Conservation (phyloP, 2,113 vertebrate genomes). For the Cromileptes altivelis region DNA sequence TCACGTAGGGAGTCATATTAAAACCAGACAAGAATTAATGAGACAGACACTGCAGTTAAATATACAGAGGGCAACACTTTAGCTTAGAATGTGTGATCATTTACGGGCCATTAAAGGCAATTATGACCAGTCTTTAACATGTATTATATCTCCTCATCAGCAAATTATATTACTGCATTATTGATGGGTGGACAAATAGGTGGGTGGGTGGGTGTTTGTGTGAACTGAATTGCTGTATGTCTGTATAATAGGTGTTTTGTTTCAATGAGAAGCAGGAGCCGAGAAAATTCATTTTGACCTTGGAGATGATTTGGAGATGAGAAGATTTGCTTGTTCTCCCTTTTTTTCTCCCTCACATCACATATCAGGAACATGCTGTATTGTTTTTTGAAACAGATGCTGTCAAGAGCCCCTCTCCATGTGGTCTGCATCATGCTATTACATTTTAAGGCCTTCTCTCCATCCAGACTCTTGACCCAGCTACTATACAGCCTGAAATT, state of each 20-base stretch:
- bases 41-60: slow-evolving; percentile 27
- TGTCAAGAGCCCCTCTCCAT: background rate
- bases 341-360: background rate
- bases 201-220: background rate
- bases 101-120: slow-evolving; percentile 36
- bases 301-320: no score
- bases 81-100: slow-evolving; percentile 21
- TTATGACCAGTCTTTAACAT: slow-evolving; percentile 32
- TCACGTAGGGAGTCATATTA: background rate
- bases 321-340: background rate
- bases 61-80: slow-evolving; percentile 12
- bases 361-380: background rate
- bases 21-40: slow-evolving; percentile 18
- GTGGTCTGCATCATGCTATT: slow-evolving; percentile 12
- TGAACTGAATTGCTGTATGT: background rate
- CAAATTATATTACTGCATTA: slow-evolving; percentile 43
- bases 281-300: background rate
- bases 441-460: slow-evolving; percentile 12
- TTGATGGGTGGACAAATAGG: slow-evolving; percentile 5
- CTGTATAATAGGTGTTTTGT: slow-evolving; percentile 16
- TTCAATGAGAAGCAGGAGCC: background rate
- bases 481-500: slow-evolving; percentile 12
- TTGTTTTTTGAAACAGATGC: slow-evolving; percentile 2
- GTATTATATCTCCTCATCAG: slow-evolving; percentile 28
- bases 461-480: slow-evolving; percentile 37